These are phyloP conservation scores for Tenebrosternarchus preto DNA, from an alignment of 2,113 vertebrate genomes.

Conservation along the genomic window DNA sequence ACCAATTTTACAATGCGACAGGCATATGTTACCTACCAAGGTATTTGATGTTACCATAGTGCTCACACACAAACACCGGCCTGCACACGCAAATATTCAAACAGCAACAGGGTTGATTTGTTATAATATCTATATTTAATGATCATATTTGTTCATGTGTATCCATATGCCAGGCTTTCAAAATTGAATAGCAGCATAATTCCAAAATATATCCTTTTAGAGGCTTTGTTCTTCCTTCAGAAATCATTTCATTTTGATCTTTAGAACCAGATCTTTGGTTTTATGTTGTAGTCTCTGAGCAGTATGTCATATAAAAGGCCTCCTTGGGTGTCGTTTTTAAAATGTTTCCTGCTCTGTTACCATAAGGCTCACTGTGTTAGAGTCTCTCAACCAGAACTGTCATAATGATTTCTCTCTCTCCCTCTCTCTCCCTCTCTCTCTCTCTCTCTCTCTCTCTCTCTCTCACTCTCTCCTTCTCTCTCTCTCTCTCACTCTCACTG, in stretches of 20 bases:
- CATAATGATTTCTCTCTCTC: conserved; percentile 51
- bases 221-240: conserved; percentile 37
- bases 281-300: conserved; percentile 34
- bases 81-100: not conserved
- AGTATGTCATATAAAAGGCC: conserved; percentile 50
- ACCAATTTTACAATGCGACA: conserved; percentile 22
- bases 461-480: conserved; percentile 9
- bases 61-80: conserved; percentile 5
- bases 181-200: conserved; percentile 40
- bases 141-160: conserved; percentile 24
- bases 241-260: conserved; percentile 50
- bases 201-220: conserved; percentile 41
- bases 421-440: not conserved
- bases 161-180: not conserved
- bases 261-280: conserved; percentile 25
- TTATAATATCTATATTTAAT: conserved; percentile 27
- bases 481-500: conserved; percentile 41
- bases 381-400: conserved; percentile 55
- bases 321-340: conserved; percentile 55
- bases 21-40: not conserved
- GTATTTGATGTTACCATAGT: not conserved
- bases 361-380: conserved; percentile 47
- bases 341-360: conserved; percentile 43
- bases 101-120: conserved; percentile 15
- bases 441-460: conserved; percentile 37